Evolutionary conservation across 2,888 invertebrate species (phyloP).

Genomic region (Ormyrus labotus): DNA sequence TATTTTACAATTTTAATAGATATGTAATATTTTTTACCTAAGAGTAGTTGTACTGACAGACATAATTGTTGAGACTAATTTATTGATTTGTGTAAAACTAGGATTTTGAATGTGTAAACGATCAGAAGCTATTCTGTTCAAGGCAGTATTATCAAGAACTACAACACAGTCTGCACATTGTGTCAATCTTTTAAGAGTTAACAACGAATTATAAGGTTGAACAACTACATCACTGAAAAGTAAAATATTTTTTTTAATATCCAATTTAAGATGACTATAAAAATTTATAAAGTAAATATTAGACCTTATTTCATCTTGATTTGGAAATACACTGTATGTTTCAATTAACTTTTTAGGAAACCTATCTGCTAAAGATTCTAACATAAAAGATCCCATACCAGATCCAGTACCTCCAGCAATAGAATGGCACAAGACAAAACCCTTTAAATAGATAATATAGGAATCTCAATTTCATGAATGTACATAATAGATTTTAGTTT

Average conservation of each 20-base stretch:
- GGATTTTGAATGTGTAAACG: constrained; percentile 96
- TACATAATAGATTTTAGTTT: not conserved
- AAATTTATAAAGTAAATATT: not conserved
- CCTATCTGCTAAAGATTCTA: constrained; percentile 92
- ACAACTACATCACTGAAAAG: constrained; percentile 92
- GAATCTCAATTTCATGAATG: no score
- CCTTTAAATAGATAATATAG: constrained; percentile 77
- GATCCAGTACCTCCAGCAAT: constrained; percentile 99
- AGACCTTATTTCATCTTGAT: constrained; percentile 94
- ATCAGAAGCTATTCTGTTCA: constrained; percentile 95
- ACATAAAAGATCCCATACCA: constrained; percentile 97
- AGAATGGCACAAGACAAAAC: constrained; percentile 98
- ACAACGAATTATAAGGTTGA: constrained; percentile 96
- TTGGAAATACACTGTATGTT: constrained; percentile 99
- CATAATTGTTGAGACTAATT: constrained; percentile 98
- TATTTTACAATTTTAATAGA: constrained; percentile 7
- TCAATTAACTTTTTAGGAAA: constrained; percentile 98
- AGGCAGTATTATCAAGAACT: constrained; percentile 97
- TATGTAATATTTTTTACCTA: constrained; percentile 77
- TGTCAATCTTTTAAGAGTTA: constrained; percentile 95
- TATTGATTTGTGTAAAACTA: constrained; percentile 97
- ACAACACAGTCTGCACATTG: constrained; percentile 98
- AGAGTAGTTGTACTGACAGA: constrained; percentile 97
- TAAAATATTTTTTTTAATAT: not conserved
- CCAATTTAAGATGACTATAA: not conserved